phyloP scores from a whole-genome alignment of 2,113 vertebrate genomes.

The Aptenodytes forsteri region DNA sequence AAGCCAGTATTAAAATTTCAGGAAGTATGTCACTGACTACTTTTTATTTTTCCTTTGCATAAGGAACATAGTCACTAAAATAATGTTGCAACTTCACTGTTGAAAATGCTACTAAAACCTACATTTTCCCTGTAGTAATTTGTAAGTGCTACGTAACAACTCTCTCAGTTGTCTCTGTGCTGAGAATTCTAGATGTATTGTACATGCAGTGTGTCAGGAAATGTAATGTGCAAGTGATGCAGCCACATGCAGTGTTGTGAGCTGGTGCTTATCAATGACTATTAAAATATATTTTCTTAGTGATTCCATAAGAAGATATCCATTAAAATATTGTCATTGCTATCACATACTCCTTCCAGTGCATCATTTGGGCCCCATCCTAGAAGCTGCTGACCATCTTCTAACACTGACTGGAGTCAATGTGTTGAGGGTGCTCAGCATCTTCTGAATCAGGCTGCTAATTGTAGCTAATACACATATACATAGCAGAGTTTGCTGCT shows the following conservation, averaged over 20 bases:
- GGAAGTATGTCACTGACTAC: slow-evolving; percentile 41
- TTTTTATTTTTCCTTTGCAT: slow-evolving; percentile 46
- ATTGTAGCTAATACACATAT: slow-evolving; percentile 4
- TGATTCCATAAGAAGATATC: neutral
- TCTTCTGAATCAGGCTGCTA: slow-evolving; percentile 36
- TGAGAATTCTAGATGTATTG: slow-evolving; percentile 39
- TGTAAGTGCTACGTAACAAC: slow-evolving; percentile 19
- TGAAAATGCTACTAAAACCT: slow-evolving; percentile 39
- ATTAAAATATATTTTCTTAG: slow-evolving; percentile 32
- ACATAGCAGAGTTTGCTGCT: slow-evolving; percentile 12
- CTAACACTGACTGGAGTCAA: neutral
- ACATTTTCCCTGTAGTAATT: slow-evolving; percentile 1
- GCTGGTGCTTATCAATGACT: slow-evolving; percentile 23
- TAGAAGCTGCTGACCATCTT: neutral
- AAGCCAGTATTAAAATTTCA: slow-evolving; percentile 64
- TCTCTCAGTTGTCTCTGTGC: slow-evolving; percentile 4
- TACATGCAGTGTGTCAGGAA: slow-evolving; percentile 18
- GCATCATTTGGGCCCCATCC: neutral
- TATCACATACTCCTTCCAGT: neutral
- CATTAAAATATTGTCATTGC: slow-evolving; percentile 8
- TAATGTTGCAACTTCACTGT: slow-evolving; percentile 15
- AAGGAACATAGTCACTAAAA: slow-evolving; percentile 40
- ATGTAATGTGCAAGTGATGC: slow-evolving; percentile 1
- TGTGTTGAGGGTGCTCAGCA: neutral
- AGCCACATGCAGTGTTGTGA: slow-evolving; percentile 1